phyloP scores from a whole-genome alignment of 2,113 vertebrate genomes.

The Sus scrofa region T2T-Sscrofa CM000812.6:85049501-85050000 shows the following conservation, averaged over 20 bases:
- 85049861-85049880: slow-evolving; percentile 16
- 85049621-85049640: too few relatives aligned
- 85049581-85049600: too few relatives aligned
- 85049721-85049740: not conserved
- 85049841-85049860: not conserved
- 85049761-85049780: not conserved
- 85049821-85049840: not conserved
- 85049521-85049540: too few relatives aligned
- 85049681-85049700: too few relatives aligned
- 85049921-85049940: slow-evolving; percentile 67
- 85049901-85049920: slow-evolving; percentile 30
- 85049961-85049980: slow-evolving; percentile 41
- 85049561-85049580: too few relatives aligned
- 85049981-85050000: slow-evolving; percentile 64
- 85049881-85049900: not conserved
- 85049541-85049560: too few relatives aligned
- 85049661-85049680: too few relatives aligned
- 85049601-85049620: too few relatives aligned
- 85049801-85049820: not conserved
- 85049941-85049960: slow-evolving; percentile 59
- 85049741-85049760: slow-evolving; percentile 11
- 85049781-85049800: slow-evolving; percentile 47
- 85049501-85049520: too few relatives aligned
- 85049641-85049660: too few relatives aligned
- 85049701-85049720: too few relatives aligned